Evolutionary conservation across 2,888 invertebrate species (phyloP).

Genomic region (Argyresthia goedartella): DNA sequence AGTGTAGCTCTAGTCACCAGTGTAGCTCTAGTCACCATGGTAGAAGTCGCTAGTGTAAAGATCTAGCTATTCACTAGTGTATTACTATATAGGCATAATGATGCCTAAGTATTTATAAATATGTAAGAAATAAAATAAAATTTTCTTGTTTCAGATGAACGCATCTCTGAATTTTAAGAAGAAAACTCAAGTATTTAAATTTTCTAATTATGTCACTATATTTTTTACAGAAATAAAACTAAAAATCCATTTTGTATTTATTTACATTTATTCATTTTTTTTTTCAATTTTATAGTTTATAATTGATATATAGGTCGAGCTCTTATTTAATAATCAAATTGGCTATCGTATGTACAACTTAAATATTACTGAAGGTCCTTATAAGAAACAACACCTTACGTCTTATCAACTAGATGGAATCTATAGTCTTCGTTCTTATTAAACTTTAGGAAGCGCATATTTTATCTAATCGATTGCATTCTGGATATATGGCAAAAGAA

Average conservation of each 20-base stretch:
- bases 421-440: background rate
- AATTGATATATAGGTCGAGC: slow-evolving; percentile 42
- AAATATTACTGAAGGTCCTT: slow-evolving; percentile 47
- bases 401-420: slow-evolving; percentile 44
- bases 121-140: too few relatives aligned
- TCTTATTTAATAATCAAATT: slow-evolving; percentile 51
- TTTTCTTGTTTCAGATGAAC: too few relatives aligned
- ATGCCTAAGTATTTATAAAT: too few relatives aligned
- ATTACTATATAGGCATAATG: too few relatives aligned
- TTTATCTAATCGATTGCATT: too few relatives aligned
- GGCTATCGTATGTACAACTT: slow-evolving; percentile 59
- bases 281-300: slow-evolving; percentile 33
- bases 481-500: too few relatives aligned
- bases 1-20: too few relatives aligned
- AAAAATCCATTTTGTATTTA: slow-evolving; percentile 35
- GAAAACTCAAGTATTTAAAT: background rate
- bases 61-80: too few relatives aligned
- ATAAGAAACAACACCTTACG: slow-evolving; percentile 48
- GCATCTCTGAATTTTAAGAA: too few relatives aligned
- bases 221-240: slow-evolving; percentile 22
- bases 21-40: too few relatives aligned
- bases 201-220: background rate
- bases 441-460: too few relatives aligned
- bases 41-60: too few relatives aligned
- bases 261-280: slow-evolving; percentile 50